phyloP scores from a whole-genome alignment of 2,888 invertebrate species.

The Stenchaetothrips biformis region DNA sequence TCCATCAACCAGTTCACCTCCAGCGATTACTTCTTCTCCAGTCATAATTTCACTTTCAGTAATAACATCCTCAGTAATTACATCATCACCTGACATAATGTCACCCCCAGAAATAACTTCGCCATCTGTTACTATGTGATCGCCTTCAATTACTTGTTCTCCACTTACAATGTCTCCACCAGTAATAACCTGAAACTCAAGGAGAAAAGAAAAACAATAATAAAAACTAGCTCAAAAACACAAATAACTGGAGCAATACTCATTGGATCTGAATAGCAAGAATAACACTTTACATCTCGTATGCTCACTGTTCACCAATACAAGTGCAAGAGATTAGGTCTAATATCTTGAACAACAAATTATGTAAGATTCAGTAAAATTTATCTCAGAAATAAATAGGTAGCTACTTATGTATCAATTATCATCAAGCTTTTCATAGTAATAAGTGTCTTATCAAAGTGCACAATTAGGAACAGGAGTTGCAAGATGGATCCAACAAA shows the following conservation, averaged over 20 bases:
- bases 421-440: not conserved
- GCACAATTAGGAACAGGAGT: not conserved
- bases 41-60: constrained; percentile 8
- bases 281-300: not conserved
- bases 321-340: too few relatives aligned
- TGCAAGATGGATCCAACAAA: not conserved
- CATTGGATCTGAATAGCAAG: not conserved
- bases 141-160: not conserved
- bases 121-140: constrained; percentile 2
- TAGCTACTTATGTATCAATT: not conserved
- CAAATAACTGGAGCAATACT: not conserved
- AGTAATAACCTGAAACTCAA: not conserved
- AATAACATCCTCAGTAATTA: constrained; percentile 4
- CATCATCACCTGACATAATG: constrained; percentile 12
- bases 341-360: not conserved
- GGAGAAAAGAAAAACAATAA: not conserved
- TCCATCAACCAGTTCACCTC: not conserved
- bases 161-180: not conserved
- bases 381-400: not conserved
- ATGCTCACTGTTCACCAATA: too few relatives aligned
- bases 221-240: not conserved
- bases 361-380: not conserved
- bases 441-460: not conserved
- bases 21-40: constrained; percentile 7
- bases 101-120: constrained; percentile 7